phyloP scores from a whole-genome alignment of 2,797 vertebrate species.

The Aulostomus chinensis region DNA sequence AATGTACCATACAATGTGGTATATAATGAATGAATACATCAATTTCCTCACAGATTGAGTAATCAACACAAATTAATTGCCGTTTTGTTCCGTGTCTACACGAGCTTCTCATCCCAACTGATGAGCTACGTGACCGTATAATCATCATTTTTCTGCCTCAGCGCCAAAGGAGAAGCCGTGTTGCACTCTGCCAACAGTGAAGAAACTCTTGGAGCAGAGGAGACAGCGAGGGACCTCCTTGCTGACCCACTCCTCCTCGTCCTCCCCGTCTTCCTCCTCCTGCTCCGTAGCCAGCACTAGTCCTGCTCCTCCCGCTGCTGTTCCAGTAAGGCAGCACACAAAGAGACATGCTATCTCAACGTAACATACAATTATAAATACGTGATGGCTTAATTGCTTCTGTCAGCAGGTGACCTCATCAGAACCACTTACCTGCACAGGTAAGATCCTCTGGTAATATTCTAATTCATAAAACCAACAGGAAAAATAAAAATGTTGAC shows the following conservation, averaged over 20 bases:
- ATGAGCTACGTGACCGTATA: too few species aligned
- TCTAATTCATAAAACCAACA: neutral
- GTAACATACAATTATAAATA: too few species aligned
- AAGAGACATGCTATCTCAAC: too few species aligned
- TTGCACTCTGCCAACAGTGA: slow-evolving; percentile 88
- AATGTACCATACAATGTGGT: too few species aligned
- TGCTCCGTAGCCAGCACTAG: slow-evolving; percentile 59
- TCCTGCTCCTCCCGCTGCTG: slow-evolving; percentile 53
- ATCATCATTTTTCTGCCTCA: slow-evolving; percentile 31
- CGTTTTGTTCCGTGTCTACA: too few species aligned
- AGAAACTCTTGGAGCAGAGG: slow-evolving; percentile 91
- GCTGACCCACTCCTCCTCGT: slow-evolving; percentile 47
- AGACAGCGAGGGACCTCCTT: slow-evolving; percentile 81
- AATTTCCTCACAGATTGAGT: too few species aligned
- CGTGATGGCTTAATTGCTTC: slow-evolving; percentile 2
- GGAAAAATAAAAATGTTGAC: neutral
- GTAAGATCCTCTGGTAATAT: slow-evolving; percentile 53
- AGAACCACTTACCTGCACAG: slow-evolving; percentile 60
- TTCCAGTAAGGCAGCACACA: slow-evolving; percentile 67
- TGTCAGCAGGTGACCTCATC: slow-evolving; percentile 56
- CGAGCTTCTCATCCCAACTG: too few species aligned
- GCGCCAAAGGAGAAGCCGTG: slow-evolving; percentile 85
- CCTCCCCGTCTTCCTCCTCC: slow-evolving; percentile 51
- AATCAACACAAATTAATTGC: too few species aligned
- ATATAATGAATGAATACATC: too few species aligned